Evolutionary conservation across 2,113 vertebrate species (phyloP).

Genomic region (Telmatochromis brichardi): DNA sequence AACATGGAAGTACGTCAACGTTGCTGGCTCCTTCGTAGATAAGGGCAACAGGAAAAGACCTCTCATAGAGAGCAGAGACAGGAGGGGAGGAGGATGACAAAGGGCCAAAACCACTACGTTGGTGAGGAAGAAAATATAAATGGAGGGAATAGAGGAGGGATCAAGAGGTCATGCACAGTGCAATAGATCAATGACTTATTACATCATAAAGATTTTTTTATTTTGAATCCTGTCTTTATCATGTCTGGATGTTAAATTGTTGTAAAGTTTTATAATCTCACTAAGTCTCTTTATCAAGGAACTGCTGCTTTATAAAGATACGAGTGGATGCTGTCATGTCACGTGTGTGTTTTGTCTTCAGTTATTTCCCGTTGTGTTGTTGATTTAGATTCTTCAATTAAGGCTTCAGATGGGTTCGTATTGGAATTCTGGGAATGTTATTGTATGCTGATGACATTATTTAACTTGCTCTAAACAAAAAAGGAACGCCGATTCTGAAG

Average conservation of each 20-base stretch:
- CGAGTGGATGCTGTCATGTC: neutral
- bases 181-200: neutral
- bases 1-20: conserved; percentile 59
- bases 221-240: neutral
- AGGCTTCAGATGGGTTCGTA: neutral
- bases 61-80: conserved; percentile 25
- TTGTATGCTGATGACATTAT: neutral
- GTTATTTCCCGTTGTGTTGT: neutral
- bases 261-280: neutral
- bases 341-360: neutral
- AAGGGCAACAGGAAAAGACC: conserved; percentile 60
- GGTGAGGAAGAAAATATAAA: neutral
- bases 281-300: neutral
- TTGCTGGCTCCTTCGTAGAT: conserved; percentile 23
- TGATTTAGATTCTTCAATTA: neutral
- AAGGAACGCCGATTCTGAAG: neutral
- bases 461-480: neutral
- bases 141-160: neutral
- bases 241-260: neutral
- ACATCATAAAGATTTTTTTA: neutral
- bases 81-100: neutral
- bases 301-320: neutral
- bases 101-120: neutral
- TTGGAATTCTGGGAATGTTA: neutral
- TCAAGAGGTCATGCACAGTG: neutral